Evolutionary conservation across 2,888 invertebrate species (phyloP), one percentile per base, ranked within the genome.

Genomic region (Lasioglossum marginatum): DNA sequence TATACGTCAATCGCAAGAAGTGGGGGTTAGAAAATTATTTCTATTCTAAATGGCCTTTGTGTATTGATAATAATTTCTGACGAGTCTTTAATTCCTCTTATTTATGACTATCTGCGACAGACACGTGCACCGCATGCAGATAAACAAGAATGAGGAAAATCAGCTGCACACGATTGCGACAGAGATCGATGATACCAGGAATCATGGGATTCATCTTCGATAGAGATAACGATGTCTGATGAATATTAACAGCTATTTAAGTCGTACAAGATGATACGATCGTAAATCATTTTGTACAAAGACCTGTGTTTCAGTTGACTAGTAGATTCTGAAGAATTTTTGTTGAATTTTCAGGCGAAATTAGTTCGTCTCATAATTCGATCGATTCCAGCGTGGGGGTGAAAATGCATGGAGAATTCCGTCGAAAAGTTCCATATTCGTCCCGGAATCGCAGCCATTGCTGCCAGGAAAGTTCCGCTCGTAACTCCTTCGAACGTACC

Each of bases 401-500:
- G 12, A 0, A 23, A 40, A 37, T n/a, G 23, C 37, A 60, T 27
- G 16, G 19, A 16, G 31, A 66, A 31, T 71, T 43, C 40, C 27
- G n/a, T 68, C 12, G 14, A 27, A 37, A 19, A 43, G 72, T 48
- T 45, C 43, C 19, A 76, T 74, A 71, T 77, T 70, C 73, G 66
- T 12, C 27, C 12, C 31, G 34, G 81, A 73, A 66, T 89, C 77
- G 73, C 31, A 80, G 81, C 85, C 87, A 88, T 89, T 82, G 74
- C 88, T 88, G 75, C 80, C 81, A 45, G 74, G 81, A 73, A 86
- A 88, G 76, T 89, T 89, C 68, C 70, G 77, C 79, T 82, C 66
- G 43, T 87, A 90, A 88, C 83, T 83, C 82, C 52, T 77, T 80
- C 74, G 76, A 88, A 85, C 74, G 88, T 89, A 78, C 81, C 83